Conservation (phyloP, 2,888 invertebrate species). For the Pachliopta kotzebuea region DNA sequence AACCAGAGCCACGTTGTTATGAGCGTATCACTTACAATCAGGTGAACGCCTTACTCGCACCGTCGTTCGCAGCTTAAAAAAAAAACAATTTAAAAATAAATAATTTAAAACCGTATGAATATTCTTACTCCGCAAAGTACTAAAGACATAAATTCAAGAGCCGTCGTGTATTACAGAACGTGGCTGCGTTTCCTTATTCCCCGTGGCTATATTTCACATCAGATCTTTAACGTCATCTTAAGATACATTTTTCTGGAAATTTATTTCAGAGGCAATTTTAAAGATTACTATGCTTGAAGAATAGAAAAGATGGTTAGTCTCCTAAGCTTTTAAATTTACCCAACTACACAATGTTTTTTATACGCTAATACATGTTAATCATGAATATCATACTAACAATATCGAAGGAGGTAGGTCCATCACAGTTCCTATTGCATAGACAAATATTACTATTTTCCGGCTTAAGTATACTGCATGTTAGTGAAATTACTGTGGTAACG, state of each 20-base stretch:
- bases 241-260: conserved; percentile 12
- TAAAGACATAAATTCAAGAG: conserved; percentile 26
- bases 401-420: no score
- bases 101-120: conserved; percentile 14
- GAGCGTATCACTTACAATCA: no score
- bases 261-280: conserved; percentile 2
- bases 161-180: conserved; percentile 28
- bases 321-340: neutral
- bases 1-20: no score
- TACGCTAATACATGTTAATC: no score
- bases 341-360: no score
- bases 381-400: no score
- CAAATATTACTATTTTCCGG: no score
- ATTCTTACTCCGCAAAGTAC: conserved; percentile 22
- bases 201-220: conserved; percentile 25
- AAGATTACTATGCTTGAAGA: neutral
- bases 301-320: neutral
- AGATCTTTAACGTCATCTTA: conserved; percentile 23
- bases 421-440: no score
- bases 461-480: no score
- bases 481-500: no score
- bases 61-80: no score
- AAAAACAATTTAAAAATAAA: neutral
- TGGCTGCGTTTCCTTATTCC: conserved; percentile 25
- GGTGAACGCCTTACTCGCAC: no score